Percentiles rank a stretch among this genome's conserved stretches.
phyloP scores from a whole-genome alignment of 2,797 vertebrate genomes.

The Acanthis flammea region DNA sequence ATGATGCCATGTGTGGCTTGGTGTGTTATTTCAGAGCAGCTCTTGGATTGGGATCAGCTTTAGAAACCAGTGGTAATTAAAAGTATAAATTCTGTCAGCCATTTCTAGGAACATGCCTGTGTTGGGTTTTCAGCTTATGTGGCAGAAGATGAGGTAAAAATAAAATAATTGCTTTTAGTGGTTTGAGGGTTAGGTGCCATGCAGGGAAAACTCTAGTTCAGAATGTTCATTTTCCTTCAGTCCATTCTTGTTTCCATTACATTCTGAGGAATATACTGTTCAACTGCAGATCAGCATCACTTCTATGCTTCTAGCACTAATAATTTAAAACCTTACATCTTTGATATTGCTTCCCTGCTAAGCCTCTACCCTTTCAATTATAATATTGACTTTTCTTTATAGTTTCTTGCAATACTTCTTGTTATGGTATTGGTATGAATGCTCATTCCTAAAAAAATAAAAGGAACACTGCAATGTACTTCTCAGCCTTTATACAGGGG shows the following conservation, averaged over 20 bases:
- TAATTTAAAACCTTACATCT: slow-evolving; percentile 32
- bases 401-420: neutral
- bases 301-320: slow-evolving; percentile 43
- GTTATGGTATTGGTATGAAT: neutral
- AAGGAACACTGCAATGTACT: neutral
- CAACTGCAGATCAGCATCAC: slow-evolving; percentile 14
- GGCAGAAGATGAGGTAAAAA: slow-evolving; percentile 1
- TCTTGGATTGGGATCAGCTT: slow-evolving; percentile 6
- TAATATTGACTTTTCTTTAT: slow-evolving; percentile 49
- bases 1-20: neutral
- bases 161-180: neutral
- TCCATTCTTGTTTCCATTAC: slow-evolving; percentile 33
- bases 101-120: neutral
- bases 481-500: neutral
- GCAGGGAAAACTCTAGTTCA: slow-evolving; percentile 5
- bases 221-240: slow-evolving; percentile 26
- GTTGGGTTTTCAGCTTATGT: neutral
- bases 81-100: slow-evolving; percentile 21
- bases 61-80: slow-evolving; percentile 9
- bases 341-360: slow-evolving; percentile 25
- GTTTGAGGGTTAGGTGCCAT: slow-evolving; percentile 16
- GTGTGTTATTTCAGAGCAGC: slow-evolving; percentile 12
- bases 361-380: slow-evolving; percentile 51
- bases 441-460: slow-evolving; percentile 4
- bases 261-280: slow-evolving; percentile 20